A percentile compares a stretch with the other conserved stretches of the same genome.
These are phyloP conservation scores for Acromyrmex heyeri DNA, from an alignment of 1,140 invertebrate genomes.

Conservation along the genomic window DNA sequence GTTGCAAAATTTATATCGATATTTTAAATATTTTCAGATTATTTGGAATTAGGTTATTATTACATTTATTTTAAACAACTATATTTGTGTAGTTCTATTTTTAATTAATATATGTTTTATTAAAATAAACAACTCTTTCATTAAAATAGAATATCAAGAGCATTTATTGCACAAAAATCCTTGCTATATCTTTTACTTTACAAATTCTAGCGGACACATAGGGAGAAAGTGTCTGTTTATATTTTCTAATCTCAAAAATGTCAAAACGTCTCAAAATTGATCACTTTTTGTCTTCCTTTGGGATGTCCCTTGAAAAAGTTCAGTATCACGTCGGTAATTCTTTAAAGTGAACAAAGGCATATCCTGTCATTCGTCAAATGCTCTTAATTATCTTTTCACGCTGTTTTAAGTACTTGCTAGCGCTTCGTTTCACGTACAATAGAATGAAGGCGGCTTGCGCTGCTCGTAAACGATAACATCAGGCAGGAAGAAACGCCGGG, in stretches of 20 bases:
- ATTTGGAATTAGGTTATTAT: not conserved
- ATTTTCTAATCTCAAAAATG: conserved; percentile 19
- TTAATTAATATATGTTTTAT: not conserved
- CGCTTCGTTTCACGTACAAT: not conserved
- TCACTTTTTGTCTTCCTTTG: not conserved
- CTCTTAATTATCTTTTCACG: conserved; percentile 63
- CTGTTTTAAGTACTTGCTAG: not conserved
- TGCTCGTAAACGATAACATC: conserved; percentile 11
- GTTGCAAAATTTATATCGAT: too few species aligned
- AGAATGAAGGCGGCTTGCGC: not conserved
- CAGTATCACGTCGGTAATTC: conserved; percentile 71
- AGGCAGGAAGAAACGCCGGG: conserved; percentile 59
- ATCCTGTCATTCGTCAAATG: conserved; percentile 64
- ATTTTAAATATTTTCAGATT: not conserved
- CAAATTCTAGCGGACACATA: not conserved
- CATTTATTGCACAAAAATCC: not conserved
- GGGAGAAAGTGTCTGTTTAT: not conserved
- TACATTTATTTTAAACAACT: not conserved
- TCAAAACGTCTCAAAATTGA: not conserved
- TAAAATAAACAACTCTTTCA: not conserved
- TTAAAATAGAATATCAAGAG: not conserved
- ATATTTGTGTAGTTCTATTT: not conserved
- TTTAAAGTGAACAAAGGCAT: conserved; percentile 76
- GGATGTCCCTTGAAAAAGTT: conserved; percentile 32
- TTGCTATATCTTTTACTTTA: not conserved